These are phyloP conservation scores for Oncorhynchus kisutch DNA, from an alignment of 2,113 vertebrate species.

Conservation along the genomic window DNA sequence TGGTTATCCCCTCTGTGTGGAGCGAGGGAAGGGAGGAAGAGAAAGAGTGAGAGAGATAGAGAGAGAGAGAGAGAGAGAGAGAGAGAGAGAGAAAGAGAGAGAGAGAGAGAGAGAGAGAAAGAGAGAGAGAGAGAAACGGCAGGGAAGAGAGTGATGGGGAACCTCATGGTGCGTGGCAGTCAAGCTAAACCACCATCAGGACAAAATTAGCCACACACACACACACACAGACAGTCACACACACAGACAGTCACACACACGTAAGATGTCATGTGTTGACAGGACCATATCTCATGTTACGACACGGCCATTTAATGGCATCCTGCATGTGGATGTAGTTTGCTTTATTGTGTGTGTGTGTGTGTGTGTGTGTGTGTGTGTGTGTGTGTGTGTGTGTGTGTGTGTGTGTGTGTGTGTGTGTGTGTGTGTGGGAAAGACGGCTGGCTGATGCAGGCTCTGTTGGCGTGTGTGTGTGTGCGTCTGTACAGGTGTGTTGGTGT, in stretches of 20 bases:
- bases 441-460: no score
- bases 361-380: background rate
- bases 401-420: slow-evolving; percentile 2
- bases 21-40: slow-evolving; percentile 17
- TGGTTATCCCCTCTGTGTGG: slow-evolving; percentile 68
- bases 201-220: background rate
- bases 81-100: no score
- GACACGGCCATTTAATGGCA: background rate
- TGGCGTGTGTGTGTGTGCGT: no score
- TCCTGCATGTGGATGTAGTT: background rate
- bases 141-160: slow-evolving; percentile 49
- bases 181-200: no score
- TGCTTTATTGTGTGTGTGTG: background rate
- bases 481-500: no score
- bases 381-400: slow-evolving; percentile 1
- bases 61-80: slow-evolving; percentile 22
- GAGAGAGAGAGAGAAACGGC: slow-evolving; percentile 16
- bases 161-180: slow-evolving; percentile 18
- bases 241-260: slow-evolving; percentile 20
- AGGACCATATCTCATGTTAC: no score
- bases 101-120: no score
- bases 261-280: no score
- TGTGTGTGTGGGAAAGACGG: background rate
- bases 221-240: slow-evolving; percentile 1
- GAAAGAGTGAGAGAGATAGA: slow-evolving; percentile 12